Evolutionary conservation across 2,113 vertebrate species (phyloP), one percentile per base, ranked within the genome.

Genomic region (Lagenorhynchus albirostris): DNA sequence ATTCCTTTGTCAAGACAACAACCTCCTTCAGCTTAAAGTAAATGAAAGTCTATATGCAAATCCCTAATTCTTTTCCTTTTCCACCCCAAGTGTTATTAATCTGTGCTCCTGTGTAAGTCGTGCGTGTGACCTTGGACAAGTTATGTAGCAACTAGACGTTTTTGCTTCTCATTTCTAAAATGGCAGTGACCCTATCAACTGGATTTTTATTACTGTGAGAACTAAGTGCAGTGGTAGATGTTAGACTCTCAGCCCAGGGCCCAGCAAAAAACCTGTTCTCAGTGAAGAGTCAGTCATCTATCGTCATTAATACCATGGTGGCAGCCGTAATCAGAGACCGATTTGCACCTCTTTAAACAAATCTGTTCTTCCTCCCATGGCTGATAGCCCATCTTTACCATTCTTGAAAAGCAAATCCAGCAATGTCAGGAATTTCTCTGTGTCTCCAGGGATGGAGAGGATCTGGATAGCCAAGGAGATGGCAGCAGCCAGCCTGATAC

Each of bases 401-500:
- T 55, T 12, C 38, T 25, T 12, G 38, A 29, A 4, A 53, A 10
- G 0, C 17, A 29, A 63, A 26, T 8, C 50, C 62, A 21, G 12
- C 47, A 13, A 8, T 21, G 4, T 70, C 82, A 60, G 53, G 6
- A 70, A 17, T 25, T 11, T 91, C 38, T 97, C 63, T 97, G 50
- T 58, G 4, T 97, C 96, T 95, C 26, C 98, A 99, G 99, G 98
- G 99, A 99, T 38, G 99, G 99, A 60, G 99, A 99, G 94, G 99
- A 99, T 96, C 97, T 99, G 97, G 99, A 99, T 98, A 99, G 99
- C 98, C 99, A 99, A 98, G 99, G 99, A 94, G 99, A 99, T 47
- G 99, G 99, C 96, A 99, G 99, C 98, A 99, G 99, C 98, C 99
- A 99, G 94, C 99, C 99, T 6, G 99, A 99, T 97, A 99, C 99